Evolutionary conservation across 2,888 invertebrate species (phyloP), one percentile per base, ranked within the genome.

Genomic region (Caenorhabditis sp.): DNA sequence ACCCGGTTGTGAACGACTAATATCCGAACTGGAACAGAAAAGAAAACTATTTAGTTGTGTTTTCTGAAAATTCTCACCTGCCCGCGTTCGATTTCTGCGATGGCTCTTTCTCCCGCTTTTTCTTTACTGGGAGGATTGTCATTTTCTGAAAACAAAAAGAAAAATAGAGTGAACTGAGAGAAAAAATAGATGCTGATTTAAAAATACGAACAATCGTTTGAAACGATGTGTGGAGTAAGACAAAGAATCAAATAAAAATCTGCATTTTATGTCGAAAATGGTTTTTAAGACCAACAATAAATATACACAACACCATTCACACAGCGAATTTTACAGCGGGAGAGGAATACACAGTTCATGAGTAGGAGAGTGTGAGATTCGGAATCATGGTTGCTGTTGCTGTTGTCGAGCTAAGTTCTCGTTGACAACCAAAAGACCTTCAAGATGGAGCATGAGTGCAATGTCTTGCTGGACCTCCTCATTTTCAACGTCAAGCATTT

Each of bases 41-140:
- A n/a, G n/a, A n/a, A n/a, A n/a, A n/a, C n/a, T n/a, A n/a, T n/a
- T n/a, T n/a, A n/a, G n/a, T n/a, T n/a, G n/a, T n/a, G n/a, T n/a
- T n/a, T n/a, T n/a, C n/a, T n/a, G n/a, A n/a, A n/a, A n/a, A n/a
- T n/a, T n/a, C n/a, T 37, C 28, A 55, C 55, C 40, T 62, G 18
- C 22, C 24, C 15, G 28, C 18, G 9, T 32, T 18, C 4, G 50
- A n/a, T 18, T 50, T 58, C 15, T 65, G 65, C 4, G 50, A n/a
- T 11, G 56, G 9, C 0, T 72, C 72, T 28, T 72, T 69, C n/a
- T 76, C 74, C 5, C 80, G 50, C 53, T 76, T 74, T 35, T 83
- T 83, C 70, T 83, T 83, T 26, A 50, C 64, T 13, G 76, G 60
- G 13, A 83, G 47, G 58, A 83, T 83, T n/a, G 82, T 83, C 82